Conservation (phyloP, 2,797 vertebrate genomes). For the Sebastes nivosus region DNA sequence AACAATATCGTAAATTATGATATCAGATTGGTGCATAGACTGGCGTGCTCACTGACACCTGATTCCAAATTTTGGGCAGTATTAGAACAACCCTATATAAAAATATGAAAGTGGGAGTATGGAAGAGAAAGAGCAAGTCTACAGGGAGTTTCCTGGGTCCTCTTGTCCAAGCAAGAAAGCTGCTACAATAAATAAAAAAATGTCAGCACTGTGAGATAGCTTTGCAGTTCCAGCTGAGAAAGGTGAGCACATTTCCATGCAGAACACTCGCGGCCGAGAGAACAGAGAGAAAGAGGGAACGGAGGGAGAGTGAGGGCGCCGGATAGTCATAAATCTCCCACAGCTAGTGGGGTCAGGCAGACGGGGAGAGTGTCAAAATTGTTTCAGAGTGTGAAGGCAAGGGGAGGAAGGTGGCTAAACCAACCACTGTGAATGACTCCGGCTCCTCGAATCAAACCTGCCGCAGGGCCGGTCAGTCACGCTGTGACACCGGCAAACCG, state of each 20-base stretch:
- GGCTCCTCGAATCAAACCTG: constrained; percentile 54
- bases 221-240: constrained; percentile 44
- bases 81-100: not conserved
- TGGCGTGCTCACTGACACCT: too few species aligned
- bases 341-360: constrained; percentile 68
- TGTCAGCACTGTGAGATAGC: constrained; percentile 42
- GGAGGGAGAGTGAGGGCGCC: constrained; percentile 31
- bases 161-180: constrained; percentile 38
- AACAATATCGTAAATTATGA: too few species aligned
- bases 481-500: constrained; percentile 43
- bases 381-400: constrained; percentile 66
- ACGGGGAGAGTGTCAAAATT: constrained; percentile 70
- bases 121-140: constrained; percentile 4
- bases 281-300: constrained; percentile 35
- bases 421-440: constrained; percentile 60
- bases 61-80: too few species aligned
- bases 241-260: constrained; percentile 71
- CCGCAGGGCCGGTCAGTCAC: constrained; percentile 49
- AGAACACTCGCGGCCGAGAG: constrained; percentile 66
- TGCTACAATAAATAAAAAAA: constrained; percentile 62
- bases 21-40: too few species aligned
- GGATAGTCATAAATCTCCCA: constrained; percentile 75
- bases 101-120: not conserved
- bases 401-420: constrained; percentile 50
- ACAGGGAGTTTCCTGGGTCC: constrained; percentile 13